Base-by-base conservation (phyloP, 2,797 vertebrate species). In the Xiphophorus birchmanni region DNA sequence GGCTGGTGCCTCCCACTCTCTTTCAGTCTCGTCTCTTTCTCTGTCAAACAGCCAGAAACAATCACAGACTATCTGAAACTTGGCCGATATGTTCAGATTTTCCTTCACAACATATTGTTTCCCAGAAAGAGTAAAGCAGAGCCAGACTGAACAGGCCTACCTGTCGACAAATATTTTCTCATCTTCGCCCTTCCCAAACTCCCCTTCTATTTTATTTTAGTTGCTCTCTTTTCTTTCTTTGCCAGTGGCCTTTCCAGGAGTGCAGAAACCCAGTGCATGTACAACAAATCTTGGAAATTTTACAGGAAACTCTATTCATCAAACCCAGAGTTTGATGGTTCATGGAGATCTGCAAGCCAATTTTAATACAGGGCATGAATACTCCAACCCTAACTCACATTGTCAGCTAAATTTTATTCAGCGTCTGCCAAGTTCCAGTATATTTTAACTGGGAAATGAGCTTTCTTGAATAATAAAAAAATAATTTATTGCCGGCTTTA, bases 1-100 rank as follows among this genome's bases (percentile, higher is more conserved):
- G 88, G 82, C 78, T 69, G 54, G 77, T 42, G 60, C 80, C 67
- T 72, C 81, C 8, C 54, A 82, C 81, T 83, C 73, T 76, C 73
- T 79, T 67, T 56, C 40, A 45, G 13, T 40, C 35, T 47, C 23
- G n/a, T 80, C 71, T 76, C 67, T 84, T n/a, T 85, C 79, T 83
- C 81, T 90, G 90, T 84, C 83, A 52, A 85, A 79, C 8, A 21
- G 81, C 91, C 93, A 94, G 86, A 88, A 89, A 90, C 82, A 90
- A 87, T 94, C 84, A 84, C 79, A 88, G 85, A 82, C 75, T 89
- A 84, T 74, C 74, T 88, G 85, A 83, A 91, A 82, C 84, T 93
- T 94, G 91, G 91, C 90, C 76, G 71, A 42, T 7, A 0, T 0
- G 2, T 81, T 86, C 52, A 75, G 74, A 74, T 87, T 75, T 71